Evolutionary conservation across 2,888 invertebrate genomes (phyloP), one percentile per base, ranked within the genome.

Genomic region (Drosophila diplacantha): DNA sequence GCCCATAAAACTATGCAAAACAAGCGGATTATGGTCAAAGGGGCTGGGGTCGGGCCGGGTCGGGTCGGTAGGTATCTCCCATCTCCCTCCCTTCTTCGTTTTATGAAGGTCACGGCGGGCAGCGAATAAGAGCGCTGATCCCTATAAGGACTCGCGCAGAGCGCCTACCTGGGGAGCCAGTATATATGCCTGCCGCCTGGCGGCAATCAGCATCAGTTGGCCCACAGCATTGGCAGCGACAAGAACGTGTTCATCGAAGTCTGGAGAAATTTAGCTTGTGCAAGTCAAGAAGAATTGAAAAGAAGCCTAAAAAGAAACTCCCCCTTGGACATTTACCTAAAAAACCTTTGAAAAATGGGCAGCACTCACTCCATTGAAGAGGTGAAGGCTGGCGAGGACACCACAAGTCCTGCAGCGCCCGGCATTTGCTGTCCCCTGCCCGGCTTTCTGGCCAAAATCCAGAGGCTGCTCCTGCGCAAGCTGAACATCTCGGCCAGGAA

Each of bases 1-100:
- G 47, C 35, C 49, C 55, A 69, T 66, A 56, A 72, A 57, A 65
- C 49, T 32, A 56, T 44, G 44, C 61, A 61, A 61, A 62, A 61
- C 63, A 62, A 37, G 61, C 18, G 63, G 63, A 61, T 61, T 61
- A 61, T 62, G 47, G 51, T 59, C 47, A 66, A 29, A 18, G 44
- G 44, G 44, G 18, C 44, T 29, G 29, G 14, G 44, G 29, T 29
- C 8, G 24, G 26, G 26, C 3, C 3, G 9, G 26, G 8, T 9
- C 1, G 3, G 43, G 14, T 44, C 11, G 18, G 5, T 37, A 24
- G 49, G 38, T 7, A 38, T 20, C 3, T 20, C 8, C 7, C 2
- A 38, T 20, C 3, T 20, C 8, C 7, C 2, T 34, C 7, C 12
- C 5, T 12, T 5, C 2, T 5, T 12, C 5, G 0, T 41, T 51